A percentile compares a stretch with the other conserved stretches of the same genome.
Conservation (phyloP, 2,888 invertebrate species). For the Hemaris fuciformis region DNA sequence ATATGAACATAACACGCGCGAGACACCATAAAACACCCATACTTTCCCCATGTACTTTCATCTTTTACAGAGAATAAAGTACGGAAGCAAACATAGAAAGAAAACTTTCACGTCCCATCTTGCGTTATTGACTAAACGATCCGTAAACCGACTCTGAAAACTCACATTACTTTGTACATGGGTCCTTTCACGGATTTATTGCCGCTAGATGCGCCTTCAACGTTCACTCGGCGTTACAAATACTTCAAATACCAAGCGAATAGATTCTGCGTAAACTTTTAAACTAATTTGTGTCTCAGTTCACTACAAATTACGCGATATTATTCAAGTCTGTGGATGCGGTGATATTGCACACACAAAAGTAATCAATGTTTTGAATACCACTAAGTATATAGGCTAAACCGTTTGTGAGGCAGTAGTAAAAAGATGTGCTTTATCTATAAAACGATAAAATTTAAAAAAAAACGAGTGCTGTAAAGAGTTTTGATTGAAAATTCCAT, state of each 20-base stretch:
- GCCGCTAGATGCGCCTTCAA: conserved; percentile 27
- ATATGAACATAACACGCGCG: background rate
- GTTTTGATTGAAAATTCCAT: too few relatives aligned
- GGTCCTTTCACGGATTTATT: conserved; percentile 23
- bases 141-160: conserved; percentile 41
- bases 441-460: too few relatives aligned
- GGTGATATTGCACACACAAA: background rate
- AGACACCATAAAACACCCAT: background rate
- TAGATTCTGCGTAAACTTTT: background rate
- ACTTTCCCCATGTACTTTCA: conserved; percentile 1
- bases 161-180: conserved; percentile 42
- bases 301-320: background rate
- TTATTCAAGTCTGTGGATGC: background rate
- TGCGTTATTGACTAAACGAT: conserved; percentile 50
- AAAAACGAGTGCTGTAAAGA: too few relatives aligned
- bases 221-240: background rate
- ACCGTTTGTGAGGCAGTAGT: background rate
- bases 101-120: conserved; percentile 36
- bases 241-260: background rate
- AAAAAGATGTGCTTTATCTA: too few relatives aligned
- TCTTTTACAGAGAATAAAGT: conserved; percentile 2
- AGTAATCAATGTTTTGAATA: background rate
- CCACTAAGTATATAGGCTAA: background rate
- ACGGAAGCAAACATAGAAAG: conserved; percentile 8
- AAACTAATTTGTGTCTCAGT: background rate